phyloP scores from a whole-genome alignment of 1,140 invertebrate species.

The Adelges cooleyi region DNA sequence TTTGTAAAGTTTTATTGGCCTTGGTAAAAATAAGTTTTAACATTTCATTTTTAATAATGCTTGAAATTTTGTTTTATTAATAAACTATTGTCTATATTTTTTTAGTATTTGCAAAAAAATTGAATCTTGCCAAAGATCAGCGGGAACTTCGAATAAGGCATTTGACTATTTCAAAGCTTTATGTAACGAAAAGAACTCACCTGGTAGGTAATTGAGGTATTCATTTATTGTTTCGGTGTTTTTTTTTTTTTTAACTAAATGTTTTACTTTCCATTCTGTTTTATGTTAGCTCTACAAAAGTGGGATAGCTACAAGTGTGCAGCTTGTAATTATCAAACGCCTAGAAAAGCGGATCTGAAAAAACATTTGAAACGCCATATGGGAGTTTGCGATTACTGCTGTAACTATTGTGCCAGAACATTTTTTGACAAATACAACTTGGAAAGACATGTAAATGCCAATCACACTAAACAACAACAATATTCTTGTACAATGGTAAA shows the following conservation, averaged over 20 bases:
- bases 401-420: slow-evolving; percentile 4
- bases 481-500: slow-evolving; percentile 2
- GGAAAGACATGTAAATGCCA: slow-evolving; percentile 17
- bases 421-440: slow-evolving; percentile 26
- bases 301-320: background rate
- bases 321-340: slow-evolving; percentile 7
- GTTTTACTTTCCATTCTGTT: too few relatives aligned
- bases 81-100: too few relatives aligned
- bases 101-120: background rate
- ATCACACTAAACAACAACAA: slow-evolving; percentile 19
- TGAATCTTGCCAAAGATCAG: background rate
- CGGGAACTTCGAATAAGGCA: background rate
- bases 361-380: slow-evolving; percentile 25
- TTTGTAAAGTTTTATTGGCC: too few relatives aligned
- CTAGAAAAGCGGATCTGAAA: slow-evolving; percentile 15
- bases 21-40: too few relatives aligned
- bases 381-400: background rate
- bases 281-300: background rate
- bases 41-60: too few relatives aligned
- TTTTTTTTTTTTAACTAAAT: too few relatives aligned
- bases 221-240: background rate
- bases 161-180: slow-evolving; percentile 9
- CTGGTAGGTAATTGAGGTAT: background rate
- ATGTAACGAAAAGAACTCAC: background rate
- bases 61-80: too few relatives aligned